Evolutionary conservation across 2,113 vertebrate genomes (phyloP).

Genomic region (Tychaedon coryphoeus): DNA sequence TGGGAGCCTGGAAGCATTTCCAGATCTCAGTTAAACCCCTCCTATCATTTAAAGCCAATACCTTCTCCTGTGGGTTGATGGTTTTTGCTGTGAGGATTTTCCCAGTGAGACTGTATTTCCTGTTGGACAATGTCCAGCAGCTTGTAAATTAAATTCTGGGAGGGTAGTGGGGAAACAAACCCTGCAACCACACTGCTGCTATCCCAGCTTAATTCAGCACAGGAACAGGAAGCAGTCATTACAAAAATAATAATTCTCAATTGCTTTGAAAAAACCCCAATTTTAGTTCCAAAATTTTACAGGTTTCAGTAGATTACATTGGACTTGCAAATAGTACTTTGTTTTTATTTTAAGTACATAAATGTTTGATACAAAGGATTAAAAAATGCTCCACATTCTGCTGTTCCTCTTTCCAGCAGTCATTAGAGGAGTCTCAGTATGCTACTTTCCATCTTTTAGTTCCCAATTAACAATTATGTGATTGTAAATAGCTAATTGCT

Average conservation of each 20-base stretch:
- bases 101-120: neutral
- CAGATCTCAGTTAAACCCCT: neutral
- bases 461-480: neutral
- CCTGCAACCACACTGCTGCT: neutral
- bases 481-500: neutral
- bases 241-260: neutral
- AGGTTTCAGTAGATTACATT: neutral
- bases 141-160: neutral
- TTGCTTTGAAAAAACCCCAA: neutral
- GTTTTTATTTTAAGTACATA: neutral
- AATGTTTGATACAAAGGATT: neutral
- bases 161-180: neutral
- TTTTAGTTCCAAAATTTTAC: constrained; percentile 7
- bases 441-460: neutral
- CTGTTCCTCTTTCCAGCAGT: neutral
- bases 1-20: neutral
- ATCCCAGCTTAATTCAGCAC: neutral
- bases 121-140: neutral
- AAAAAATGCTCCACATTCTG: neutral
- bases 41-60: neutral
- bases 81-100: neutral
- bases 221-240: neutral
- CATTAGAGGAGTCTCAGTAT: neutral
- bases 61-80: neutral
- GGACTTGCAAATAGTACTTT: neutral